A percentile compares a stretch with the other conserved stretches of the same genome.
These are phyloP conservation scores for Cheilosia vernalis DNA, from an alignment of 2,888 invertebrate species.

Conservation along the genomic window DNA sequence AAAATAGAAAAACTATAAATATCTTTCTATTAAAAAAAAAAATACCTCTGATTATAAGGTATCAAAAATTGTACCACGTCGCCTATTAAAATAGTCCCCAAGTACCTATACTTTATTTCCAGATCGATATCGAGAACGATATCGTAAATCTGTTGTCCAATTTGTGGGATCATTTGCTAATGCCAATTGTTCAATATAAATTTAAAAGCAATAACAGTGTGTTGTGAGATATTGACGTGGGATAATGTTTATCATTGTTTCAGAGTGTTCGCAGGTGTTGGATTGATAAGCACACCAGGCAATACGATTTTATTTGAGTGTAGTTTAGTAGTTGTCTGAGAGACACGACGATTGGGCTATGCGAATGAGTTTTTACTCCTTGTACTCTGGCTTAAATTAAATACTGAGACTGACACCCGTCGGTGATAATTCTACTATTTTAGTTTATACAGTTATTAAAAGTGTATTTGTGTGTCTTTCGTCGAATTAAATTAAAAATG, in stretches of 20 bases:
- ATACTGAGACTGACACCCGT: not conserved
- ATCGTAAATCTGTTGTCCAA: conserved; percentile 55
- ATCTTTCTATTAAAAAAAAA: no score
- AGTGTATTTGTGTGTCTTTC: conserved; percentile 29
- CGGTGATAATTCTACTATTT: not conserved
- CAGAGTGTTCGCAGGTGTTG: conserved; percentile 44
- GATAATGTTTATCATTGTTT: conserved; percentile 65
- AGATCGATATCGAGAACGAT: conserved; percentile 33
- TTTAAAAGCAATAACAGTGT: conserved; percentile 40
- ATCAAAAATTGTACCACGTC: not conserved
- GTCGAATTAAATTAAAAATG: not conserved
- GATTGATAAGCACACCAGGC: conserved; percentile 51
- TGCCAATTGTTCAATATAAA: conserved; percentile 62
- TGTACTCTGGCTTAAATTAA: not conserved
- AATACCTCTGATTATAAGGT: not conserved
- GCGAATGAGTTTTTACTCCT: not conserved
- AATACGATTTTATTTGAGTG: conserved; percentile 42
- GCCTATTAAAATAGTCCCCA: not conserved
- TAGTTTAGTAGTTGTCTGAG: conserved; percentile 28
- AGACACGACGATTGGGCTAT: conserved; percentile 13
- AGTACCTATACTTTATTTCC: not conserved
- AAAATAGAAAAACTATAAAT: no score
- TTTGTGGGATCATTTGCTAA: conserved; percentile 60
- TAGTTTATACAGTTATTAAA: not conserved
- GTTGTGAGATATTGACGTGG: conserved; percentile 48